These are phyloP conservation scores for Steinernema carpocapsae DNA, from an alignment of 2,888 invertebrate genomes.

Conservation along the genomic window DNA sequence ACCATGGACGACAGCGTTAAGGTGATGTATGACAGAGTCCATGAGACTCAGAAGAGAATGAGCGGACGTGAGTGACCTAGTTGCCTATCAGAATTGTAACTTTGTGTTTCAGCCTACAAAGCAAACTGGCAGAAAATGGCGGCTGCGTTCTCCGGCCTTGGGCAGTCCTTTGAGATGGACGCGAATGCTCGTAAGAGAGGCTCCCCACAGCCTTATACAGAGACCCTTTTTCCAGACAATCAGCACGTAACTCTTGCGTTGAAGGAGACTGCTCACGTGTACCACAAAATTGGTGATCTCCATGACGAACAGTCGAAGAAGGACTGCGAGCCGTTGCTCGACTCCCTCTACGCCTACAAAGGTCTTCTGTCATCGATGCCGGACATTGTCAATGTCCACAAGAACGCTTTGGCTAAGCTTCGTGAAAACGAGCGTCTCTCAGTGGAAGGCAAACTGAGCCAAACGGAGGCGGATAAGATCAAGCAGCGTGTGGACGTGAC, in stretches of 20 bases:
- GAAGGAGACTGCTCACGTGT: conserved; percentile 85
- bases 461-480: conserved; percentile 81
- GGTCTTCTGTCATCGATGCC: conserved; percentile 89
- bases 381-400: conserved; percentile 86
- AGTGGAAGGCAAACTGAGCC: conserved; percentile 83
- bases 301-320: conserved; percentile 82
- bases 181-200: conserved; percentile 49
- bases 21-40: conserved; percentile 80
- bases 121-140: conserved; percentile 89
- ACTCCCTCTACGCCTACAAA: conserved; percentile 90
- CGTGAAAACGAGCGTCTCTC: conserved; percentile 84
- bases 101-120: conserved; percentile 76
- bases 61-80: conserved; percentile 74
- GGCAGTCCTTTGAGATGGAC: conserved; percentile 83
- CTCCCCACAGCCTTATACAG: conserved; percentile 1
- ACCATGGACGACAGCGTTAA: conserved; percentile 87
- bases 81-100: not conserved
- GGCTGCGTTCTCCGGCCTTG: conserved; percentile 83
- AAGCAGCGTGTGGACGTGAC: conserved; percentile 82
- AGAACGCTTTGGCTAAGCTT: conserved; percentile 80
- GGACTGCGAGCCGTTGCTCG: conserved; percentile 88
- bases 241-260: conserved; percentile 74
- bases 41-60: conserved; percentile 86
- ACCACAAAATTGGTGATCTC: conserved; percentile 85
- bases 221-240: conserved; percentile 17